Evolutionary conservation across 2,797 vertebrate species (phyloP), one percentile per base, ranked within the genome.

Genomic region (Pygocentrus nattereri): DNA sequence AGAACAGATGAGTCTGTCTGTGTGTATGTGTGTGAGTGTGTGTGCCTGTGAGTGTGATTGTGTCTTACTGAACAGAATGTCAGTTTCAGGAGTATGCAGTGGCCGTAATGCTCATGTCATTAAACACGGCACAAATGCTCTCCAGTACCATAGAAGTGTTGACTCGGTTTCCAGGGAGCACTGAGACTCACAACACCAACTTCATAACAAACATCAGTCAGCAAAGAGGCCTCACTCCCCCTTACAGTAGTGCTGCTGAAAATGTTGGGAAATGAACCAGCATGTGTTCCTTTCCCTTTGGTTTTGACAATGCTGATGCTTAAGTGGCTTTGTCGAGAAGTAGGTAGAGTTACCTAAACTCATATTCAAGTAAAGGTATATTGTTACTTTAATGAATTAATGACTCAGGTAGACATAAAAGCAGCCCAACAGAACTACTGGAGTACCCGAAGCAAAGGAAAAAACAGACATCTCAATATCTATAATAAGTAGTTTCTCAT

Each of bases 121-220:
- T 88, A 88, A 86, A 89, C 77, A 82, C 19, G 25, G 44, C 76
- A 84, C 49, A 84, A 92, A 93, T 85, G 89, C 87, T 92, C 88
- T 92, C 91, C 92, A 93, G 92, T 82, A 52, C 80, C 64, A 82
- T 90, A 89, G 87, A 74, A 73, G 76, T 85, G 89, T 92, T 91
- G 89, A 89, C 82, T 92, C 88, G 79, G 85, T 92, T 91, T 91
- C 91, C 88, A 88, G 87, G 89, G 87, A 91, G 85, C 88, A 84
- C 85, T 73, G 85, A 90, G 85, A 88, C 88, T 90, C 88, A 89
- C 88, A 82, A 88, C 85, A 85, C 88, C 84, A 85, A 76, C 87
- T 90, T 91, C 90, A 93, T 90, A 93, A 92, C 91, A 94, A 93
- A 91, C 91, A 91, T 90, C 85, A 85, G 88, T 85, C 89, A 89